phyloP scores from a whole-genome alignment of 2,888 invertebrate genomes.

The Andrena chrysosceles region DNA sequence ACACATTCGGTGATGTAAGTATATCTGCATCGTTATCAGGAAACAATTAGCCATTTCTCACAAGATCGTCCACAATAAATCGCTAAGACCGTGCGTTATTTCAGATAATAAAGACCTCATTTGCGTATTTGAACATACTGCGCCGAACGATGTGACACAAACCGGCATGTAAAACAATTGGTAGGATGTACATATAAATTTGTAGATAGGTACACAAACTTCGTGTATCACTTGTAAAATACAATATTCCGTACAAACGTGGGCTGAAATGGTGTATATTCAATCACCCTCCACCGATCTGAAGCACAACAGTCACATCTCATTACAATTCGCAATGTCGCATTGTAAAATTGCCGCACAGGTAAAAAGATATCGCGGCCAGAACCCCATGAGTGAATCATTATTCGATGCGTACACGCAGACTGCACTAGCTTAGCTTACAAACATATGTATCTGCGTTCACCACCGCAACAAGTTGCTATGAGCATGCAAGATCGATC shows the following conservation, averaged over 20 bases:
- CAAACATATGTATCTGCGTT: background rate
- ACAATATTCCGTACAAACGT: background rate
- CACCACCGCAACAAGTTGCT: background rate
- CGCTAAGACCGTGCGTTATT: constrained; percentile 15
- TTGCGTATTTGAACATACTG: constrained; percentile 56
- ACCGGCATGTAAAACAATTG: too few relatives aligned
- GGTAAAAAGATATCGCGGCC: too few relatives aligned
- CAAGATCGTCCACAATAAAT: too few relatives aligned
- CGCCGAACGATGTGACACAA: constrained; percentile 16
- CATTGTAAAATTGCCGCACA: too few relatives aligned
- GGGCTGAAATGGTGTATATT: too few relatives aligned
- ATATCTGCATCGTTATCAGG: background rate
- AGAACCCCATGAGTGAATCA: background rate
- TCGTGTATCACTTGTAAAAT: background rate
- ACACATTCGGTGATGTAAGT: constrained; percentile 76
- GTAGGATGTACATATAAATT: constrained; percentile 16
- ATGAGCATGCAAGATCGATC: constrained; percentile 15
- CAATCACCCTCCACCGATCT: too few relatives aligned
- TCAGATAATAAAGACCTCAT: constrained; percentile 49
- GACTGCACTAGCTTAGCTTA: too few relatives aligned
- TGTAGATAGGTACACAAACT: background rate
- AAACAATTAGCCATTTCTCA: background rate
- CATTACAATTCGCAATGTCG: background rate
- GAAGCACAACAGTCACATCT: too few relatives aligned
- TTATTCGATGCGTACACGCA: background rate